Conservation (phyloP, 2,113 vertebrate genomes). For the Abramis brama region DNA sequence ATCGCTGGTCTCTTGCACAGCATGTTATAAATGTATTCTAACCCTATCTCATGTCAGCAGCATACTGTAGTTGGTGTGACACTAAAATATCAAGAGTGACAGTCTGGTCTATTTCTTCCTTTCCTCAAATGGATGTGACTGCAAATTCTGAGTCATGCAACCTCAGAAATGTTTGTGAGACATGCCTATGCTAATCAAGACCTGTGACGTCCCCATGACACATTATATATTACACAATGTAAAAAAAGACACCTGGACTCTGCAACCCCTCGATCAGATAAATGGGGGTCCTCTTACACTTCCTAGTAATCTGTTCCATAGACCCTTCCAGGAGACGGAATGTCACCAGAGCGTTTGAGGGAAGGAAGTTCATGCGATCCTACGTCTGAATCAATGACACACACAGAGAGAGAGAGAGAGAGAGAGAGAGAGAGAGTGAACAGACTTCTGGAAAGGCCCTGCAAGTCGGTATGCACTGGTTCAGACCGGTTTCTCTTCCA, state of each 20-base stretch:
- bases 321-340: slow-evolving; percentile 65
- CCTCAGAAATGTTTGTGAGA: slow-evolving; percentile 39
- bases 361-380: slow-evolving; percentile 64
- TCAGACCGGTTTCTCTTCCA: slow-evolving; percentile 74
- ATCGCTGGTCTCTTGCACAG: background rate
- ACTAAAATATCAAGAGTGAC: background rate
- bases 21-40: background rate
- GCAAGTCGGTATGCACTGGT: slow-evolving; percentile 70
- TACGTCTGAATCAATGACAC: slow-evolving; percentile 62
- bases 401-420: slow-evolving; percentile 41
- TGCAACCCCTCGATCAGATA: background rate
- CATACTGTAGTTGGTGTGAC: background rate
- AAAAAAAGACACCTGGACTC: slow-evolving; percentile 42
- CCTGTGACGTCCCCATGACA: slow-evolving; percentile 32
- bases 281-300: slow-evolving; percentile 62
- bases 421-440: slow-evolving; percentile 1
- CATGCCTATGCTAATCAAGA: slow-evolving; percentile 49
- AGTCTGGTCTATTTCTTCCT: slow-evolving; percentile 2
- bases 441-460: slow-evolving; percentile 56
- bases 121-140: slow-evolving; percentile 1
- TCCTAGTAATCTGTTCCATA: slow-evolving; percentile 62
- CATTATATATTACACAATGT: slow-evolving; percentile 55
- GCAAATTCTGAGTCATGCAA: slow-evolving; percentile 41
- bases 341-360: slow-evolving; percentile 61
- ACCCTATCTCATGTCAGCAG: background rate